Evolutionary conservation across 2,888 invertebrate genomes (phyloP).

Genomic region (Melieria picta): DNA sequence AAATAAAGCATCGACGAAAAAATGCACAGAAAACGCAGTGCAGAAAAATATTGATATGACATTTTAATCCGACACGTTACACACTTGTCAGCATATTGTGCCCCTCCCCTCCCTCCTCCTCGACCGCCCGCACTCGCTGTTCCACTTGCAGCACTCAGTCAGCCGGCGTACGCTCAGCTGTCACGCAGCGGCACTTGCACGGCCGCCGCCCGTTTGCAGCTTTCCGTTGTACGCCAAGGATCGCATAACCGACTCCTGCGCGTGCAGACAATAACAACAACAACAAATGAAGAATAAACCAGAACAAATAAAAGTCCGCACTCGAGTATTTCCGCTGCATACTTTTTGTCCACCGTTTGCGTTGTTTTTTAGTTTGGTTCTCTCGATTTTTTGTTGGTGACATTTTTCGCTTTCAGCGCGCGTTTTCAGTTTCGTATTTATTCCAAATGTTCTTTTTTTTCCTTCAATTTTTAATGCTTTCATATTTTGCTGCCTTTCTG

Average conservation of each 20-base stretch:
- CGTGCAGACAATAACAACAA: background rate
- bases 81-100: slow-evolving; percentile 36
- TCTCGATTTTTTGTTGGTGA: background rate
- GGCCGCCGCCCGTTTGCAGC: background rate
- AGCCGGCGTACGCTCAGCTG: background rate
- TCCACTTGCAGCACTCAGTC: too few species aligned
- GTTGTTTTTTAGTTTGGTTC: background rate
- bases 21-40: slow-evolving; percentile 13
- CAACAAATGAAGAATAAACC: background rate
- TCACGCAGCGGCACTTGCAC: background rate
- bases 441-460: background rate
- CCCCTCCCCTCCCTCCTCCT: too few species aligned
- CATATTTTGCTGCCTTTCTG: background rate
- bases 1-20: slow-evolving; percentile 1
- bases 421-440: background rate
- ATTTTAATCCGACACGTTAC: slow-evolving; percentile 41
- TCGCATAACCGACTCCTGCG: background rate
- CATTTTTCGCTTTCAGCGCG: background rate
- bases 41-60: slow-evolving; percentile 37
- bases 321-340: background rate
- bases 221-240: background rate
- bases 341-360: background rate
- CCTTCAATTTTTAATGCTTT: background rate
- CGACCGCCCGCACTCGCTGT: too few species aligned
- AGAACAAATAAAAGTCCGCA: background rate